Percentiles rank a stretch among this genome's conserved stretches.
These are phyloP conservation scores for Cossypha niveicapilla DNA, from an alignment of 2,797 vertebrate genomes.

Conservation along the genomic window DNA sequence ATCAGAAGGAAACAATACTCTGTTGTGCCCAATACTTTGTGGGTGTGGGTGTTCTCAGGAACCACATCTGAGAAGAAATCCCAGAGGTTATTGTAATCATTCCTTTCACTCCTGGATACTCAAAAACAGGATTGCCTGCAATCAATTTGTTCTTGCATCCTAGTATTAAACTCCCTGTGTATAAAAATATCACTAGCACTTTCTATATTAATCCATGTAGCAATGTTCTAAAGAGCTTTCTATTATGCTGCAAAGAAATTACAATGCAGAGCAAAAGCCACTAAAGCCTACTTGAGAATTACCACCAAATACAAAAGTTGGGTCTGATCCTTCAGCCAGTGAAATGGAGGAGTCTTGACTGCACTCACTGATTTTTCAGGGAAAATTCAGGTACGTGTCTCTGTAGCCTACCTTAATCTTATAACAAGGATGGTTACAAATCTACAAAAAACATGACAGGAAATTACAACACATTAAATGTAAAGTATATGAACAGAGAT, in stretches of 20 bases:
- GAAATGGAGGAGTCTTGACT: neutral
- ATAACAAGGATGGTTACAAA: constrained; percentile 45
- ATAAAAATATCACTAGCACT: constrained; percentile 73
- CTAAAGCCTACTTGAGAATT: constrained; percentile 55
- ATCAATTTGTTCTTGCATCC: constrained; percentile 75
- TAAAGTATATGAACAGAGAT: constrained; percentile 1
- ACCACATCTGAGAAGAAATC: constrained; percentile 67
- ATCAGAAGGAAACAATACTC: constrained; percentile 64
- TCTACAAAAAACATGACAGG: constrained; percentile 34
- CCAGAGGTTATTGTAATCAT: constrained; percentile 69
- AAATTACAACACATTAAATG: constrained; percentile 37
- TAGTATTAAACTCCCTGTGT: constrained; percentile 65
- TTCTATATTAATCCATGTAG: constrained; percentile 72
- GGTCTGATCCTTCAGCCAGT: neutral
- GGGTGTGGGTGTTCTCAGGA: constrained; percentile 58
- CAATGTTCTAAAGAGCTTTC: constrained; percentile 71
- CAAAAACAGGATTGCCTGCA: constrained; percentile 73
- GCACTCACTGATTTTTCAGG: neutral
- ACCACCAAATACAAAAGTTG: constrained; percentile 10
- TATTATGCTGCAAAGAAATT: constrained; percentile 70
- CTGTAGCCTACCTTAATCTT: constrained; percentile 18
- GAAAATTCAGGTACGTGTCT: neutral
- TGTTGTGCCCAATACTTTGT: constrained; percentile 42
- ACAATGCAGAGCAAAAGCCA: constrained; percentile 64
- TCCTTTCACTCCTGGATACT: constrained; percentile 72